These are phyloP conservation scores for Phyllostomus discolor DNA, from an alignment of 2,113 vertebrate genomes.

Conservation along the genomic window DNA sequence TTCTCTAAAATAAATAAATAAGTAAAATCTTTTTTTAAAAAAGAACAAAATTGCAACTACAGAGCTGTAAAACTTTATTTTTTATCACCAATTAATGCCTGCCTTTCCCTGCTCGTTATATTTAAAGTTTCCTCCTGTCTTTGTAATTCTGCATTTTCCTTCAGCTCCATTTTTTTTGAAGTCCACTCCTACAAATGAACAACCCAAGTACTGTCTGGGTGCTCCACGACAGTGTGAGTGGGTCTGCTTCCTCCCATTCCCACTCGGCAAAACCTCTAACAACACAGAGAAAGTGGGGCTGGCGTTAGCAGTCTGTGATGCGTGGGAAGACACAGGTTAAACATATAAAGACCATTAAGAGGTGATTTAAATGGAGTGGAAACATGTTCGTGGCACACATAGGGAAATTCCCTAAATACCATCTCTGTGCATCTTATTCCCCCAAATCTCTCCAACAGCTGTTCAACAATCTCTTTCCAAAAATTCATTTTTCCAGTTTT, in stretches of 20 bases:
- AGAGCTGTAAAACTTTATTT: not conserved
- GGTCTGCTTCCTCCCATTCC: not conserved
- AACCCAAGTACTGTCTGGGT: not conserved
- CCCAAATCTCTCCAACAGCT: not conserved
- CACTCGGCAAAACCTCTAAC: not conserved
- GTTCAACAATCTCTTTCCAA: not conserved
- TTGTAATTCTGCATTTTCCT: conserved; percentile 21
- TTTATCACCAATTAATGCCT: not conserved
- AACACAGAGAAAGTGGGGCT: not conserved
- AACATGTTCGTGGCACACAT: not conserved
- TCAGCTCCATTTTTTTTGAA: not conserved
- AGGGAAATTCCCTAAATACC: not conserved
- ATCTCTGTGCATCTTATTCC: not conserved
- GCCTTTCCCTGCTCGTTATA: not conserved
- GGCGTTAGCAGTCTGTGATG: not conserved
- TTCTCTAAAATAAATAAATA: too few relatives aligned
- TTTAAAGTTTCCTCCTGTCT: conserved; percentile 18
- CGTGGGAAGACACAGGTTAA: not conserved
- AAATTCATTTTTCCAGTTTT: not conserved
- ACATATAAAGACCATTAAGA: not conserved
- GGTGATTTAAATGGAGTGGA: not conserved
- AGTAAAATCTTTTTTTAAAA: too few relatives aligned
- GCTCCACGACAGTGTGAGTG: accelerated
- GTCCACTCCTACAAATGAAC: not conserved
- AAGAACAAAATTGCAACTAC: not conserved